Base-by-base conservation (phyloP, 2,113 vertebrate species). In the Amphiprion percula region DNA sequence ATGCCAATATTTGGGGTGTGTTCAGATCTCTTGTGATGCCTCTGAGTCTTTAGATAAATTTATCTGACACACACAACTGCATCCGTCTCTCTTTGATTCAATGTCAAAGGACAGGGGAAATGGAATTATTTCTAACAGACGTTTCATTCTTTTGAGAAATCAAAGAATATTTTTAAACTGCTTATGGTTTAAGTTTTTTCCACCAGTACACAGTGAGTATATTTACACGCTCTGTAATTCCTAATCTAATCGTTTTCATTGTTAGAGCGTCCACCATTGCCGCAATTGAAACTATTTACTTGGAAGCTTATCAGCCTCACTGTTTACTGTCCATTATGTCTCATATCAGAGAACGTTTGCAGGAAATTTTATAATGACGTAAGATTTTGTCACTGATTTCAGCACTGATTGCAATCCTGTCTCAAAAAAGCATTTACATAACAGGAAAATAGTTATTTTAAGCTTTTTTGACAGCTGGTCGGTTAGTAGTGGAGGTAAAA, bases 1-100 rank as follows among this genome's bases (percentile, higher is more conserved):
- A 84, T 88, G 90, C 90, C 91, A 91, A 91, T 91, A 89, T 87
- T 73, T 59, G 60, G 81, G 75, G 46, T 66, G 80, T 65, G 73
- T 79, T 90, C 68, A 28, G 72, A 83, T 86, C 23, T 5, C 61
- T 66, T 12, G 49, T 46, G 79, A 83, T 75, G 79, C 76, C 71
- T 77, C 80, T 2, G 28, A 56, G 68, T 60, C 80, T 65, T 77
- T 15, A 84, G 79, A 86, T 87, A 83, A 72, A 44, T 87, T 74
- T 67, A 72, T 81, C 74, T 69, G 60, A 59, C 50, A 56, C 74
- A 50, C 23, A 76, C 71, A 79, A 80, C 58, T 6, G 16, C 53
- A 80, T 71, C 55, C 47, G 24, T 72, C 59, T 69, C 37, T 23
- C 37, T 82, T 80, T 80, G 8, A 66, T 73, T 70, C 37, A 37